Evolutionary conservation across 2,888 invertebrate species (phyloP).

Genomic region (Tenthredo mesomela): DNA sequence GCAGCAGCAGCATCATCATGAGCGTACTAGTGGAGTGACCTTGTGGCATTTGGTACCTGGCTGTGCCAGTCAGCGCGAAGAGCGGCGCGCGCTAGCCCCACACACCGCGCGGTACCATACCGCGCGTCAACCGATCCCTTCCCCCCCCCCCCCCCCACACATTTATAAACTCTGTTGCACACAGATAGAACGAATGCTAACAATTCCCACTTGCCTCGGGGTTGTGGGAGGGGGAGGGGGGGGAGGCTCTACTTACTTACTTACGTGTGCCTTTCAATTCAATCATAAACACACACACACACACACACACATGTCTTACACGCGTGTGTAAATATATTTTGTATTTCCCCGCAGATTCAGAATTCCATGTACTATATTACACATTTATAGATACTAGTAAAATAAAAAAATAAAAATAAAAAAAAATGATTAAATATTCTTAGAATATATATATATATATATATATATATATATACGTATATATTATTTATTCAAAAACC

Average conservation of each 20-base stretch:
- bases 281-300: neutral
- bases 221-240: too few species aligned
- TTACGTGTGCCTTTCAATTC: slow-evolving; percentile 31
- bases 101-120: slow-evolving; percentile 36
- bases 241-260: neutral
- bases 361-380: neutral
- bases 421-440: neutral
- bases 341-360: neutral
- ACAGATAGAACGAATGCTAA: neutral
- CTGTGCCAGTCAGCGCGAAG: slow-evolving; percentile 72
- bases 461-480: too few species aligned
- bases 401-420: too few species aligned
- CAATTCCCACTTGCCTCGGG: slow-evolving; percentile 29
- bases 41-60: slow-evolving; percentile 77
- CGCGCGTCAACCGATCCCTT: neutral
- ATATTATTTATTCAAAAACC: neutral
- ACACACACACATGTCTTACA: neutral
- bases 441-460: too few species aligned
- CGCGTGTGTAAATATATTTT: neutral
- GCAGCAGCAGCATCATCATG: slow-evolving; percentile 44
- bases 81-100: slow-evolving; percentile 31
- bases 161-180: neutral
- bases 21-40: slow-evolving; percentile 67
- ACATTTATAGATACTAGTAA: too few species aligned
- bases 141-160: neutral